Evolutionary conservation across 2,113 vertebrate genomes (phyloP), one percentile per base, ranked within the genome.

Genomic region (Hyperoodon ampullatus): DNA sequence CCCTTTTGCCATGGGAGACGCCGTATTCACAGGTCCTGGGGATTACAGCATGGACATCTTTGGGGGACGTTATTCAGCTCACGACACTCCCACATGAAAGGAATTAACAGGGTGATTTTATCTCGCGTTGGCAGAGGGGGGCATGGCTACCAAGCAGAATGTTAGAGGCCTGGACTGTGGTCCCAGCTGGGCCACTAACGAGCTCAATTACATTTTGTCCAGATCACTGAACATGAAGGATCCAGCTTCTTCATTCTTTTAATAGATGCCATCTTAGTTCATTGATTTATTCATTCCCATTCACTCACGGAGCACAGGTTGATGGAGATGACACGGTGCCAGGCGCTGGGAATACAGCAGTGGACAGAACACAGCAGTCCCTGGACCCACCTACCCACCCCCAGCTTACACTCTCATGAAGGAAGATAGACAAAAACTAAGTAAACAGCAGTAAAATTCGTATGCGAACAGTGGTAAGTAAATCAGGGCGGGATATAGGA

Each of bases 401-500:
- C 15, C 53, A 42, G 47, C 44, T 74, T 14, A 9, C 14, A 2
- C 33, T 39, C 35, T 5, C 1, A 9, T 1, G 2, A 19, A 77
- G 55, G 14, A 9, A n/a, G 50, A n/a, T 0, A 39, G 39, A 61
- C 2, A 6, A 26, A 80, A 50, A 3, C 53, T 8, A n/a, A 75
- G 3, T 8, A 3, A 3, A 7, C 6, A 5, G n/a, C 15, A 33
- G 87, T 7, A 12, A 15, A 0, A 16, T 1, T 18, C 1, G 8
- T 5, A 6, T 0, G 4, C 65, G 2, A 30, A 60, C 14, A 8
- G 28, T 5, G 47, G 16, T 16, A 4, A 4, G 18, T 2, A 13
- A 33, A 26, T n/a, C 16, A 24, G 8, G 9, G 35, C 0, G 35
- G 30, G 28, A 9, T 2, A 0, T 0, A 8, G n/a, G 11, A 16